A percentile compares a stretch with the other conserved stretches of the same genome.
Conservation (phyloP, 2,797 vertebrate species). For the Galagoides demidoff region DNA sequence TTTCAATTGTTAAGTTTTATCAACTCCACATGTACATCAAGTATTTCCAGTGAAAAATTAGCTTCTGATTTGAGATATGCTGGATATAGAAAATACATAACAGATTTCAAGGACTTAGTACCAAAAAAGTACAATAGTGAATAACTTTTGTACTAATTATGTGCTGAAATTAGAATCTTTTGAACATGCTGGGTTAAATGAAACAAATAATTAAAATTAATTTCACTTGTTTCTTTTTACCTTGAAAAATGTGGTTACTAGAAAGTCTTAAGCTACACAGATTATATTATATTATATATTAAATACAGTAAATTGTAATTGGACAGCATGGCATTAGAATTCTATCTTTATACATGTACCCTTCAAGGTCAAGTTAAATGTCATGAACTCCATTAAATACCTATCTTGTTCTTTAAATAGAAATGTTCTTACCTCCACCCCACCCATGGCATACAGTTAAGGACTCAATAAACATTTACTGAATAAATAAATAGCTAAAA, state of each 20-base stretch:
- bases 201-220: slow-evolving; percentile 1
- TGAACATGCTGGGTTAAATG: background rate
- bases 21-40: background rate
- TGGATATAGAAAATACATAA: background rate
- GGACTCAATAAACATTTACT: background rate
- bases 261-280: background rate
- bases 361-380: background rate
- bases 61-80: background rate
- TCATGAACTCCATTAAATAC: background rate
- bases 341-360: background rate
- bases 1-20: background rate
- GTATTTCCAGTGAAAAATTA: background rate
- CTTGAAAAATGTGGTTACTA: background rate
- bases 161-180: background rate
- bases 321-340: background rate
- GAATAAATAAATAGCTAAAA: background rate
- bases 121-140: background rate
- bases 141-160: background rate
- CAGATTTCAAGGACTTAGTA: background rate
- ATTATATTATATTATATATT: background rate
- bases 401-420: background rate
- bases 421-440: background rate
- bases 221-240: background rate
- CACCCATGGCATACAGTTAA: background rate
- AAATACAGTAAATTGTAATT: background rate